A percentile compares a stretch with the other conserved stretches of the same genome.
These are phyloP conservation scores for Periplaneta americana DNA, from an alignment of 1,140 invertebrate species.

Conservation along the genomic window DNA sequence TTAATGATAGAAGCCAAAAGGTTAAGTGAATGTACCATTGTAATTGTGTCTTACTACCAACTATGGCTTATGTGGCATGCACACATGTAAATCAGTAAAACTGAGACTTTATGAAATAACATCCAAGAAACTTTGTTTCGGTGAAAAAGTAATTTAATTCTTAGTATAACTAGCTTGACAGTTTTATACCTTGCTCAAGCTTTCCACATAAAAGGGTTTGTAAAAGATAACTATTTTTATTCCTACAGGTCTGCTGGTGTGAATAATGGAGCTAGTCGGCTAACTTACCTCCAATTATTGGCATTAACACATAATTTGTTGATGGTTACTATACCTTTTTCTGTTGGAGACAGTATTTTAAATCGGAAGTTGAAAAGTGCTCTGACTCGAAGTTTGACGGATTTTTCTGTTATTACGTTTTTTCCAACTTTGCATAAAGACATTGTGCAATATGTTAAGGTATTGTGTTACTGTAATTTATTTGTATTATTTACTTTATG, in stretches of 20 bases:
- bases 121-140: too few relatives aligned
- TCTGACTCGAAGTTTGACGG: constrained; percentile 30
- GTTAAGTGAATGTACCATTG: too few relatives aligned
- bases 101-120: too few relatives aligned
- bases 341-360: constrained; percentile 27
- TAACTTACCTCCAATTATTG: constrained; percentile 13
- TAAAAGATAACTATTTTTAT: too few relatives aligned
- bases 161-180: too few relatives aligned
- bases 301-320: constrained; percentile 3
- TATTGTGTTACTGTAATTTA: neutral
- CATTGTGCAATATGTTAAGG: constrained; percentile 29
- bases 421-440: constrained; percentile 33
- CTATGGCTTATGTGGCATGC: too few relatives aligned
- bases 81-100: too few relatives aligned
- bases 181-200: too few relatives aligned
- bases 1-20: too few relatives aligned
- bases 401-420: constrained; percentile 30
- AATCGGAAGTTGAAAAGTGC: constrained; percentile 33
- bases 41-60: too few relatives aligned
- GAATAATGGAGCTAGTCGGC: neutral
- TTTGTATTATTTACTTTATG: neutral
- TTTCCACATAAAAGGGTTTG: too few relatives aligned
- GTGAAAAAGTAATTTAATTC: too few relatives aligned
- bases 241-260: neutral
- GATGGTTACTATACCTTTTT: constrained; percentile 25